Base-by-base conservation (phyloP, 2,113 vertebrate genomes). In the Odobenus rosmarus region DNA sequence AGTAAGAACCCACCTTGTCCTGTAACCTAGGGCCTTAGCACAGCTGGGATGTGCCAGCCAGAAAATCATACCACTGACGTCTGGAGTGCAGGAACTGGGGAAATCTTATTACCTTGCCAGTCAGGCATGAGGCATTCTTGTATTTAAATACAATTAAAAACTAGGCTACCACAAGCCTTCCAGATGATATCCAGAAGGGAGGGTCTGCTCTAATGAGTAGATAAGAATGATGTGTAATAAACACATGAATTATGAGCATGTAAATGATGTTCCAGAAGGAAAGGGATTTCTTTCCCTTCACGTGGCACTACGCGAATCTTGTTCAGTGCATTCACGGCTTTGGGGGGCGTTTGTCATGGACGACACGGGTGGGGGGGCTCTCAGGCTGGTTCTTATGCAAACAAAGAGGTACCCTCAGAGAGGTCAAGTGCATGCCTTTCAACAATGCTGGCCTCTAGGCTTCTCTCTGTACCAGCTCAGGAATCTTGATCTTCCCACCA, bases 391-490 rank as follows among this genome's bases (percentile, higher is more conserved):
- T 8, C 19, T 7, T 7, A 1, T 9, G 39, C 36, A 21, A 11
- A 4, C 8, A 55, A 7, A 5, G 28, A 39, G 18, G 49, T 1
- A 10, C 21, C 2, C 2, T 7, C 69, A 46, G 59, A 3, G 53
- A 84, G 16, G 28, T 16, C 5, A 33, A 49, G 3, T 0, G 19
- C 0, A 0, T 9, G 4, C 13, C 1, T 36, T 6, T 1, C 42
- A 2, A 4, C 19, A 13, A 8, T 8, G 7, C 53, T 5, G 10
- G 59, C 51, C 31, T n/a, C 4, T 16, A 18, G 36, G 13, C 36
- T n/a, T 6, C 0, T 0, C n/a, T 36, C 67, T 1, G 7, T 11
- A 3, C 59, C 0, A 2, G 11, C 13, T 14, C 18, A 2, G 7
- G 33, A 9, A 1, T 5, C 46, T 9, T 1, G 12, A 0, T 16